Evolutionary conservation across 2,888 invertebrate species (phyloP).

Genomic region (Volucella zonaria): DNA sequence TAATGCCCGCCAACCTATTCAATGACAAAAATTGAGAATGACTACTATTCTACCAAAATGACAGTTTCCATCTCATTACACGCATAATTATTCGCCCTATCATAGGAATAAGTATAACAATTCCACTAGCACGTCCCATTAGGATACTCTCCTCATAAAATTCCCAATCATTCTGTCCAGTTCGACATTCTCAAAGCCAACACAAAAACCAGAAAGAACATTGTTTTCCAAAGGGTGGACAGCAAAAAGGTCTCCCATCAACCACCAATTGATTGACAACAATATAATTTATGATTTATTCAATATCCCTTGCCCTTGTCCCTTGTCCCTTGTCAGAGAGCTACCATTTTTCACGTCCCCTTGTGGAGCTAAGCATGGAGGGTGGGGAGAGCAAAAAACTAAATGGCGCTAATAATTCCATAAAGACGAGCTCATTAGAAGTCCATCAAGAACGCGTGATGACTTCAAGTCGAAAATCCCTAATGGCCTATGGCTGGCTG

Average conservation of each 20-base stretch:
- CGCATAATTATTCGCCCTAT: too few relatives aligned
- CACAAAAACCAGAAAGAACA: neutral
- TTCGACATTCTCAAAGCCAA: neutral
- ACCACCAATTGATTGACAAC: conserved; percentile 70
- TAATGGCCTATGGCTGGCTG: conserved; percentile 67
- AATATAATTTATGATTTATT: conserved; percentile 74
- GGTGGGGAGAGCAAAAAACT: conserved; percentile 66
- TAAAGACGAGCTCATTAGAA: conserved; percentile 76
- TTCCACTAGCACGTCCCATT: too few relatives aligned
- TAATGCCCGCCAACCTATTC: too few relatives aligned
- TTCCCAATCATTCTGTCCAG: conserved; percentile 12
- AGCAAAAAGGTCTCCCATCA: conserved; percentile 45
- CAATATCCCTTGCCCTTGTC: conserved; percentile 38
- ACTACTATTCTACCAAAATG: too few relatives aligned
- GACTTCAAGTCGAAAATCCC: conserved; percentile 70
- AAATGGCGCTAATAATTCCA: conserved; percentile 76
- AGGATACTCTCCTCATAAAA: neutral
- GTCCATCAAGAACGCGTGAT: conserved; percentile 75
- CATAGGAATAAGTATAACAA: too few relatives aligned
- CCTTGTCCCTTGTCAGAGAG: conserved; percentile 20
- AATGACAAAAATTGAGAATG: too few relatives aligned
- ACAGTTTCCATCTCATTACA: too few relatives aligned
- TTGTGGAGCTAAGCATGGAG: conserved; percentile 5
- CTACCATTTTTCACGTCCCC: neutral
- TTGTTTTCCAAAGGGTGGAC: conserved; percentile 9